Evolutionary conservation across 2,113 vertebrate species (phyloP), one percentile per base, ranked within the genome.

Genomic region (Axis porcinus): DNA sequence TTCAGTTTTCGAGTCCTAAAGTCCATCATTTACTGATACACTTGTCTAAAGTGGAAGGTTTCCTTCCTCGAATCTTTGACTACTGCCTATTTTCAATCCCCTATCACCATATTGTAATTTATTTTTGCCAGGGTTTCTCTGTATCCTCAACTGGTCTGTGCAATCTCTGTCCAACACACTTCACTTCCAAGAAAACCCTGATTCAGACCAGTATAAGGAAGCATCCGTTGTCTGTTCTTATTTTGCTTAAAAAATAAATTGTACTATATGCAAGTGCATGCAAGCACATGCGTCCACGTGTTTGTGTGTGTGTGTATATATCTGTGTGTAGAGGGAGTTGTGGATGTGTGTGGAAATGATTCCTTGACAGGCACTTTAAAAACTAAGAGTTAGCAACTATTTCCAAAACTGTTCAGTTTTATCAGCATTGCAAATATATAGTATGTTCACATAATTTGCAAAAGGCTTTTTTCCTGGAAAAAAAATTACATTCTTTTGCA

Each of bases 401-500:
- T 89, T 30, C 40, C 23, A n/a, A 81, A 95, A 87, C 21, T 5
- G 7, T 74, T 95, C 47, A 74, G 67, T 97, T 91, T 96, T 94
- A 89, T 82, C 21, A 89, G 21, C 13, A 54, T 78, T 91, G 10
- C 6, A 76, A 78, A 50, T 81, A 58, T 92, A 47, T 94, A 94
- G 67, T 81, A 60, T 91, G 83, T 90, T 89, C 70, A 86, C 13
- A 62, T 78, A 67, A 82, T 89, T 97, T 95, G 78, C 64, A 94
- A 40, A 94, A 91, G 25, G 11, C 2, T 85, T 89, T 91, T 58
- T 70, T 12, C 16, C 12, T 7, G 33, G 33, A 36, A 33, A 89
- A 90, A 90, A 91, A 96, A 74, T 85, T 93, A 81, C 23, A 88
- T 89, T 96, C 45, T 67, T 96, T 96, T 94, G 60, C 47, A 86